Evolutionary conservation across 2,113 vertebrate species (phyloP), one percentile per base, ranked within the genome.

Genomic region (Cairina moschata): DNA sequence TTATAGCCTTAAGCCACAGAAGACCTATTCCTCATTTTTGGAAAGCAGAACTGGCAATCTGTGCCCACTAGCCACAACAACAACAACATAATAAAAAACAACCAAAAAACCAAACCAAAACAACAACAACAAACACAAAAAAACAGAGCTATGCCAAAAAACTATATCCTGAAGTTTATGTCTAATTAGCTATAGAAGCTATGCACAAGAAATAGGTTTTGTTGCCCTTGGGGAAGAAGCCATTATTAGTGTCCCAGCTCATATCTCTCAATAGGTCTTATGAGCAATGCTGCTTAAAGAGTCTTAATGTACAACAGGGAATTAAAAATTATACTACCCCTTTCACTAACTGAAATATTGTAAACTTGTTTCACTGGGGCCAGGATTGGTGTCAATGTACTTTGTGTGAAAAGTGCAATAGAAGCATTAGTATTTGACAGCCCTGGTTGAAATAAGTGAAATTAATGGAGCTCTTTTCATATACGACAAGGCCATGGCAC

Each of bases 391-490:
- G 98, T 99, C 99, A 98, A 93, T 96, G 98, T 98, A 97, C 97
- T 97, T 97, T 97, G 97, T 98, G 97, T 97, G 98, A 98, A 98
- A 98, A 98, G 98, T 98, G 98, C 96, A 98, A 97, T 98, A 98
- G 98, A 98, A 97, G 94, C 98, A 98, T 98, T 98, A 98, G 98
- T 98, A 97, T 98, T 98, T 98, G 98, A 98, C 98, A 98, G 97
- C 97, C 96, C 97, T 98, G 97, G 98, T 98, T 98, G 98, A 98
- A 99, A 98, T 99, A 98, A 98, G 98, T 98, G 98, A 99, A 98
- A 98, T 99, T 98, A 99, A 98, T 99, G 98, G 98, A 99, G 97
- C 98, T 98, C 98, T 98, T 98, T 98, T 98, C 98, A 98, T 98
- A 98, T 98, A 98, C 97, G 98, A 98, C 98, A 98, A 98, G 98